Base-by-base conservation (phyloP, 2,797 vertebrate genomes). In the Clarias pachynema region DNA sequence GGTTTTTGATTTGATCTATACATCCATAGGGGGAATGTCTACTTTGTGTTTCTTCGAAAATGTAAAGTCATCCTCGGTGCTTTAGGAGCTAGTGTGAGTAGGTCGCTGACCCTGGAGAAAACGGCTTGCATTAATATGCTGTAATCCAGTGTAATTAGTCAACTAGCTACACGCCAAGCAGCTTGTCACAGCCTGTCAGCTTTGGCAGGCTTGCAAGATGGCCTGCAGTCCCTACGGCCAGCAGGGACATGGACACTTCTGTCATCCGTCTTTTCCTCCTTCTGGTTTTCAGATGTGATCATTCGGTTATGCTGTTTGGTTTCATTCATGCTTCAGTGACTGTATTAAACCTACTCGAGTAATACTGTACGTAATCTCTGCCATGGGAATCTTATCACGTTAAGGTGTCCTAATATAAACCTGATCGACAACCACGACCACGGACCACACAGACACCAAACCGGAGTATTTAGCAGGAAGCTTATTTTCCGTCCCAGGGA, bases 81-180 rank as follows among this genome's bases (percentile, higher is more conserved):
- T 94, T 91, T 92, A 92, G 92, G 95, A 93, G 96, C 95, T 95
- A 87, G 87, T 95, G 93, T 95, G 96, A 95, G 96, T 95, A 96
- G 97, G 97, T 97, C 97, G 96, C 93, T 96, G 97, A 96, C 97
- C 97, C 96, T 93, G 93, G 95, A 97, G 97, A 97, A 97, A 99
- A 98, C 97, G 98, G 96, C 97, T 98, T 98, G 97, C 97, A 97
- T 98, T 99, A 98, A 98, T 98, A 98, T 97, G 96, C 95, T 97
- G 95, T 98, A 99, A 99, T 98, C 97, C 96, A 93, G 94, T 95
- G 96, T 97, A 98, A 99, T 99, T 99, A 99, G 97, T 98, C 96
- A 98, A 98, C 99, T 98, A 96, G 97, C 95, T 95, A 95, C 96
- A 96, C 90, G 95, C 96, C 95, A 92, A 96, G 95, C 97, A 92